Evolutionary conservation across 2,797 vertebrate species (phyloP), one percentile per base, ranked within the genome.

Genomic region (Etheostoma nigrum): DNA sequence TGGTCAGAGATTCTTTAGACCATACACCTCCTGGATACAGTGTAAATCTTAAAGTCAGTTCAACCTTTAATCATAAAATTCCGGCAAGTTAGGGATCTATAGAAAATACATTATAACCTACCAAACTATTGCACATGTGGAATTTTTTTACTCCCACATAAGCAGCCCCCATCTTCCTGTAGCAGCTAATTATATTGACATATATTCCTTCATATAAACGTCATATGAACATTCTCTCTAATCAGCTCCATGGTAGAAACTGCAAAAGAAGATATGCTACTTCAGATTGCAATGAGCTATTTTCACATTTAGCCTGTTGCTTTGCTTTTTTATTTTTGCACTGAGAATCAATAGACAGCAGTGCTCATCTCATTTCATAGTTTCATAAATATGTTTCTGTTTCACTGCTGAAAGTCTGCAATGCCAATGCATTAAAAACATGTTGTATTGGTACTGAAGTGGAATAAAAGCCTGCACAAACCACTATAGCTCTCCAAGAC

Each of bases 391-490:
- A 42, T 25, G 19, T 62, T 63, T 73, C 42, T 54, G 44, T 49
- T 36, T 30, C 25, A 55, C 16, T 48, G 47, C 54, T 30, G 1
- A 47, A 65, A 75, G 15, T 1, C 3, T 67, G 16, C 27, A 6
- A 40, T 12, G 36, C 10, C 36, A 40, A 60, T 72, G 0, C 7
- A 30, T 47, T 23, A 18, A 59, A 45, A 74, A 64, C 36, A 9
- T 57, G 51, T 49, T 62, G 51, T 70, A 73, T 74, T 75, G 49
- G 73, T 74, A 72, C 52, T 81, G 68, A 83, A 47, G 47, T 55
- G 77, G 68, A 90, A 75, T 90, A 82, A 83, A 91, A 91, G 82
- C 90, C 82, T 78, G 86, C 78, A 73, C 83, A 76, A 47, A 30
- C 47, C 40, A 42, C 54, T 23, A 40, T 33, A 74, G 65, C 59